Evolutionary conservation across 2,113 vertebrate species (phyloP), one percentile per base, ranked within the genome.

Genomic region (Epinephelus fuscoguttatus): DNA sequence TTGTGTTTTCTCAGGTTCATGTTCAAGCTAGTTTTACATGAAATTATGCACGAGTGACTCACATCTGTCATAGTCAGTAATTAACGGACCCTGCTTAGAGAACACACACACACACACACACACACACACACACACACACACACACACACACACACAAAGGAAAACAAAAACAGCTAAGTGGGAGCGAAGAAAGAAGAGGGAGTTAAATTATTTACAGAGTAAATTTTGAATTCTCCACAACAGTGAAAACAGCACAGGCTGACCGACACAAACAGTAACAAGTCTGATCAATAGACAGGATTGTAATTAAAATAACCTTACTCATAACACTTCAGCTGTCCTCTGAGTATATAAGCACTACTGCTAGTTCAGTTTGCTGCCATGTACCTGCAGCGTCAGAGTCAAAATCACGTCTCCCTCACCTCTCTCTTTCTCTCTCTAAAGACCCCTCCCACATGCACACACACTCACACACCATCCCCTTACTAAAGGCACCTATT

Each of bases 401-500:
- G 57, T 64, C 53, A 15, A 45, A 81, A 66, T 80, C 40, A 60
- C 55, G 64, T 75, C 33, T 37, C 57, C 74, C 40, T 64, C 47
- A 62, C 70, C 45, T 64, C 47, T 61, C 19, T 27, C 18, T 61
- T 79, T 56, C 45, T 59, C 37, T 76, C 37, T 76, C 59, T 57
- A 57, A 78, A 84, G 49, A 82, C 53, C 56, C 27, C 60, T 25
- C 63, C 8, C 62, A 27, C 60, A 15, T 30, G 30, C 78, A n/a
- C 71, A 47, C 74, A 70, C 63, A 37, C 67, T 53, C n/a, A 56
- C 63, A n/a, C 53, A 69, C 70, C 60, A 70, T 56, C 75, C 66
- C 70, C 84, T 89, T 83, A 94, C 92, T 93, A 86, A 94, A 93
- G 91, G 88, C 88, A 86, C 62, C 66, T 85, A 95, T 96, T 92